Evolutionary conservation across 2,797 vertebrate species (phyloP).

Genomic region (Sebastes goodei): DNA sequence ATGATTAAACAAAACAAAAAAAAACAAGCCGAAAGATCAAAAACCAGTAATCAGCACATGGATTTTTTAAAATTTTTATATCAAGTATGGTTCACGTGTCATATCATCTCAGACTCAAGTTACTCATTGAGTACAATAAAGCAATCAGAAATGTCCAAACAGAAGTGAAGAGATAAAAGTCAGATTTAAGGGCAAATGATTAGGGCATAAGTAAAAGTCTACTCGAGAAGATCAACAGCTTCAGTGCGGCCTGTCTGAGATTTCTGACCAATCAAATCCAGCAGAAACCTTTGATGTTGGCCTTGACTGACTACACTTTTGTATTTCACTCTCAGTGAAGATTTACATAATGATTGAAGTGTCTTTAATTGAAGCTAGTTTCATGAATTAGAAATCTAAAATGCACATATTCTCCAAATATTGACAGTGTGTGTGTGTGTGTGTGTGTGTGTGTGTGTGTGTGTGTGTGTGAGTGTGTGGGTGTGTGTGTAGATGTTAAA

Average conservation of each 20-base stretch:
- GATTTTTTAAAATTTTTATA: background rate
- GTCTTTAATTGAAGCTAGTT: constrained; percentile 28
- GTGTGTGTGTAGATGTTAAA: constrained; percentile 10
- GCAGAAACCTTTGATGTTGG: constrained; percentile 34
- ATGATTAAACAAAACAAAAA: background rate
- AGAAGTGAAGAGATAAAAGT: constrained; percentile 4
- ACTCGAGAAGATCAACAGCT: background rate
- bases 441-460: background rate
- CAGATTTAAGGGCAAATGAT: constrained; percentile 3
- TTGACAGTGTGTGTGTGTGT: background rate
- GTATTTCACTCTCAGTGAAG: background rate
- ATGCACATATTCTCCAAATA: constrained; percentile 1
- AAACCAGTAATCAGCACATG: background rate
- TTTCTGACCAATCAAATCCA: constrained; percentile 31
- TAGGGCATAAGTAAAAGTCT: background rate
- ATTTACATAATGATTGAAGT: constrained; percentile 42
- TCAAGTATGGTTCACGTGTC: background rate
- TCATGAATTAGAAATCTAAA: constrained; percentile 24
- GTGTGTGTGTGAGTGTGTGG: background rate
- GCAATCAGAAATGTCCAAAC: constrained; percentile 3
- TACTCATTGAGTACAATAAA: background rate
- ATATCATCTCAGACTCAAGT: background rate
- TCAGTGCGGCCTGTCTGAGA: constrained; percentile 1
- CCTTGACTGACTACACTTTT: constrained; percentile 6
- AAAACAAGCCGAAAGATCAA: background rate